Conservation (phyloP, 2,113 vertebrate genomes). For the Callaeas wilsoni region DNA sequence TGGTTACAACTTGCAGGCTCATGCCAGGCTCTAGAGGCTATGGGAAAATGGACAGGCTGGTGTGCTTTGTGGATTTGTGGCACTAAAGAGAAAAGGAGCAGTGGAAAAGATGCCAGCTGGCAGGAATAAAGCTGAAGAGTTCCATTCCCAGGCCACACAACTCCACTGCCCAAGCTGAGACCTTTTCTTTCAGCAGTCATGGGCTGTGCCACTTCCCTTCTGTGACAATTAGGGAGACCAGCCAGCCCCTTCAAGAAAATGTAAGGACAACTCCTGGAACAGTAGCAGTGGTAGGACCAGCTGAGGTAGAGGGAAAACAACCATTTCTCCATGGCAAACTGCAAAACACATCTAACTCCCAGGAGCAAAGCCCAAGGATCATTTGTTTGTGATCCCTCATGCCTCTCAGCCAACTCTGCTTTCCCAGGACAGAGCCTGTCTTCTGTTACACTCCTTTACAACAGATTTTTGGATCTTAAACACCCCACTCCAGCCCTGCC, state of each 20-base stretch:
- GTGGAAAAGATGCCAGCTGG: neutral
- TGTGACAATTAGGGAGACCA: neutral
- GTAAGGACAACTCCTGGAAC: neutral
- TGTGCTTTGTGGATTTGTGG: neutral
- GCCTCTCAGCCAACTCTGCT: neutral
- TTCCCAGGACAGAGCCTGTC: neutral
- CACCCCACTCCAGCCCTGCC: neutral
- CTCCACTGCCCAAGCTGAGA: neutral
- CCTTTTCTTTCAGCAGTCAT: neutral
- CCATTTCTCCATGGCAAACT: neutral
- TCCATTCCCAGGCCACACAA: neutral
- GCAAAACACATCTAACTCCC: neutral
- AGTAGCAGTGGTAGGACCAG: neutral
- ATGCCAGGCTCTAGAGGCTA: neutral
- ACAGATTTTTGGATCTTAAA: neutral
- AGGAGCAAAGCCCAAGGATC: neutral
- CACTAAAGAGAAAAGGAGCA: neutral
- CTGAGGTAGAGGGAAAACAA: neutral
- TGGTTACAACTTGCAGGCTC: rapidly evolving
- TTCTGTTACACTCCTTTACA: neutral
- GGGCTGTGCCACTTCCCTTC: neutral
- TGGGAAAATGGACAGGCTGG: neutral
- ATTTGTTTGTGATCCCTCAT: rapidly evolving
- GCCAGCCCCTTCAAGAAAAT: neutral
- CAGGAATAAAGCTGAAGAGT: neutral